These are phyloP conservation scores for Chloromyia formosa DNA, from an alignment of 2,888 invertebrate species.

Conservation along the genomic window DNA sequence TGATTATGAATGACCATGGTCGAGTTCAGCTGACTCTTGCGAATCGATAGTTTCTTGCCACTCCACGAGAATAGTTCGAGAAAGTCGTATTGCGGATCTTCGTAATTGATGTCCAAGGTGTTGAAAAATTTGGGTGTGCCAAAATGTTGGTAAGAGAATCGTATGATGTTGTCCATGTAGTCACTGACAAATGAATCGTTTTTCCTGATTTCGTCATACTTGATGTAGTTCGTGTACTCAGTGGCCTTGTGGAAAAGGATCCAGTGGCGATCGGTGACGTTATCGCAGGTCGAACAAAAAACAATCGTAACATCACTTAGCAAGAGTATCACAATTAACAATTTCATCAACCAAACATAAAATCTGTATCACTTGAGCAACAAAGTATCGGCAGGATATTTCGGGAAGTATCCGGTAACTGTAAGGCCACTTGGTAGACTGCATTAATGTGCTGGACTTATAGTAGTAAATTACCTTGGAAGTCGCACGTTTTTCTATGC, in stretches of 20 bases:
- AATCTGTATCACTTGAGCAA: not conserved
- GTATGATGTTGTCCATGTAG: constrained; percentile 20
- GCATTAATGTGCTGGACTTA: not conserved
- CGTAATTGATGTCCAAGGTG: not conserved
- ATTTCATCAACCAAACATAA: not conserved
- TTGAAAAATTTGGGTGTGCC: constrained; percentile 15
- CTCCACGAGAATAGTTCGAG: constrained; percentile 45
- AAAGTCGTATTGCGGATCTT: constrained; percentile 41
- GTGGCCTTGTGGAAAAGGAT: constrained; percentile 5
- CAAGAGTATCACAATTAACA: constrained; percentile 6
- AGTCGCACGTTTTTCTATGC: not conserved
- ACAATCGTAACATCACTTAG: not conserved
- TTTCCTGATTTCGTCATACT: constrained; percentile 2
- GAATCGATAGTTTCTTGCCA: constrained; percentile 39
- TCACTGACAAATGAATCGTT: not conserved
- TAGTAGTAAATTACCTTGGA: not conserved
- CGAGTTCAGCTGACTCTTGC: constrained; percentile 27
- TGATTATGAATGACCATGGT: constrained; percentile 28
- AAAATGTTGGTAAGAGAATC: not conserved
- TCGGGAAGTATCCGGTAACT: not conserved
- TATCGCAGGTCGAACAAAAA: constrained; percentile 2
- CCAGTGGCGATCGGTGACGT: constrained; percentile 29
- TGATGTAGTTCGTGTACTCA: constrained; percentile 28
- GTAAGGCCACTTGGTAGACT: not conserved
- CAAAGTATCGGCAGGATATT: not conserved